Conservation (phyloP, 2,888 invertebrate species). For the Boloria euphrosyne region DNA sequence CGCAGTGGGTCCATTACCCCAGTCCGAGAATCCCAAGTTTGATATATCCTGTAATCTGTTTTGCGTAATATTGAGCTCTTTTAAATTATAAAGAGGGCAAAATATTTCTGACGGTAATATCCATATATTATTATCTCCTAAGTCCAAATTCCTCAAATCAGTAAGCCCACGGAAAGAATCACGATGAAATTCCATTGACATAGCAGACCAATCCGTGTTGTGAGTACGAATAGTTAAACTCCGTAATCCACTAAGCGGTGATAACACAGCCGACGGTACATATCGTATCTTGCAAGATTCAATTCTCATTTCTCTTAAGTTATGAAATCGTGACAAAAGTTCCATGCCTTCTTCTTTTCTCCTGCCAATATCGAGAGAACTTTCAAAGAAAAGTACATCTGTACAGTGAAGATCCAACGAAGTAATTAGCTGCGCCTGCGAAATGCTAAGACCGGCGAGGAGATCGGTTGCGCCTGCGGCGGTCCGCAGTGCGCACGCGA, state of each 20-base stretch:
- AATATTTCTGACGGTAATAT: conserved; percentile 87
- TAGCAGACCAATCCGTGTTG: conserved; percentile 90
- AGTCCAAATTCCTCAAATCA: conserved; percentile 85
- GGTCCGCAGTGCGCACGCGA: conserved; percentile 85
- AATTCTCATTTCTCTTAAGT: conserved; percentile 86
- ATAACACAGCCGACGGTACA: conserved; percentile 86
- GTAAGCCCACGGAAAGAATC: conserved; percentile 87
- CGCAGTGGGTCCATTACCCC: conserved; percentile 85
- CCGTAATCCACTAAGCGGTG: conserved; percentile 85
- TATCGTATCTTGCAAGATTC: conserved; percentile 90
- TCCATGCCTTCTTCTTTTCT: conserved; percentile 79
- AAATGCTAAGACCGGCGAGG: conserved; percentile 83
- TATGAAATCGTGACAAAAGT: conserved; percentile 84
- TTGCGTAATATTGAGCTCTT: conserved; percentile 87
- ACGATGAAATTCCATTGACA: conserved; percentile 88
- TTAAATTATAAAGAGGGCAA: conserved; percentile 86
- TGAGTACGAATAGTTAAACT: conserved; percentile 87
- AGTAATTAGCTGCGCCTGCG: conserved; percentile 86
- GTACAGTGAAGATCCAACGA: conserved; percentile 87
- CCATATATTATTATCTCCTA: conserved; percentile 90
- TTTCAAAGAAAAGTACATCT: conserved; percentile 88
- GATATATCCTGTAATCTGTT: conserved; percentile 90
- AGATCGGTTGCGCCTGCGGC: conserved; percentile 85
- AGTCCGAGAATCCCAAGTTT: conserved; percentile 88
- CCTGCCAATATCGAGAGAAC: conserved; percentile 83